These are phyloP conservation scores for Alouatta palliata DNA, from an alignment of 2,113 vertebrate genomes.

Conservation along the genomic window DNA sequence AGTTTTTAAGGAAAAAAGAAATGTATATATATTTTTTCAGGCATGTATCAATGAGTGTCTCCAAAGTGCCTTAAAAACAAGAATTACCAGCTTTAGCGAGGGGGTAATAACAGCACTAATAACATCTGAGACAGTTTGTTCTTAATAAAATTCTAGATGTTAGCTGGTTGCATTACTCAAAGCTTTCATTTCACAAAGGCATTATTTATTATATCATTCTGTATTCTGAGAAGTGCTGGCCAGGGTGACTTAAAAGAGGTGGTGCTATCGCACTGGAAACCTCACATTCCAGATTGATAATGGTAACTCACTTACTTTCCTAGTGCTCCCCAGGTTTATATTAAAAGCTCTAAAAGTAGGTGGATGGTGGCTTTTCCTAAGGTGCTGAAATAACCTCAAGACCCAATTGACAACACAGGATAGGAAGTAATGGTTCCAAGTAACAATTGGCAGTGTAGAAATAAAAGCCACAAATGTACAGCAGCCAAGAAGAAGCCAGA, in stretches of 20 bases:
- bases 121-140: conserved; percentile 50
- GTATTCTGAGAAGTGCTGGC: conserved; percentile 3
- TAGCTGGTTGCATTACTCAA: not conserved
- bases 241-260: not conserved
- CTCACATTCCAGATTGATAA: not conserved
- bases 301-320: not conserved
- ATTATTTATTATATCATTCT: not conserved
- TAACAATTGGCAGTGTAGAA: not conserved
- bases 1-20: conserved; percentile 30
- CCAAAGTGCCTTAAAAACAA: conserved; percentile 54
- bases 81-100: conserved; percentile 53
- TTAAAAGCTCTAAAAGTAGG: conserved; percentile 19
- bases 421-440: not conserved
- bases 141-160: conserved; percentile 37
- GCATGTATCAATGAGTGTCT: conserved; percentile 39
- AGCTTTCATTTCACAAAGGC: not conserved
- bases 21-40: not conserved
- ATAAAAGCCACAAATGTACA: not conserved
- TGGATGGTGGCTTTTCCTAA: not conserved
- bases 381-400: conserved; percentile 25
- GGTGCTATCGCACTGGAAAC: not conserved
- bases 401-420: not conserved
- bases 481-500: not conserved
- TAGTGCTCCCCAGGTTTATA: not conserved
- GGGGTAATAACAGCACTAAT: not conserved